phyloP scores from a whole-genome alignment of 2,113 vertebrate species.

The Cynopterus brachyotis region DNA sequence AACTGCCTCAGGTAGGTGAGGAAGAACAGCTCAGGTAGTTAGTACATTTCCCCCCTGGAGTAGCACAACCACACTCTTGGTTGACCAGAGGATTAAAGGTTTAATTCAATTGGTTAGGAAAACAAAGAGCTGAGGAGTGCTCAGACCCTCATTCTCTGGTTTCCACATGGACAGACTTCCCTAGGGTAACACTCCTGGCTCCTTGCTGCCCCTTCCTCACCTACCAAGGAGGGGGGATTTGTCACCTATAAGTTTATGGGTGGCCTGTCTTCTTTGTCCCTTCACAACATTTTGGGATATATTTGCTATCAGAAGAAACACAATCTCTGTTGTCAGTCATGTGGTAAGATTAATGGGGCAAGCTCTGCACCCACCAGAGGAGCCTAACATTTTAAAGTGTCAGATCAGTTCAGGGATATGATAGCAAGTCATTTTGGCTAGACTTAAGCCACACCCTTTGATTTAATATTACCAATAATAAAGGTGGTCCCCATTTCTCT shows the following conservation, averaged over 20 bases:
- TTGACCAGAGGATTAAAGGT: neutral
- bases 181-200: neutral
- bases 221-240: neutral
- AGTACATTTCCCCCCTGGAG: neutral
- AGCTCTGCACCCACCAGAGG: neutral
- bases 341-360: neutral
- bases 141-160: neutral
- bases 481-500: neutral
- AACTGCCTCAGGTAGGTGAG: fast-evolving
- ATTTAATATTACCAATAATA: neutral
- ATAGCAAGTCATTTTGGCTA: neutral
- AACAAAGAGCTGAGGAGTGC: neutral
- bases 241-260: neutral
- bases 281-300: neutral
- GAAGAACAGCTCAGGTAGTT: neutral
- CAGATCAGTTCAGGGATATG: neutral
- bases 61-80: too few relatives aligned
- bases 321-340: neutral
- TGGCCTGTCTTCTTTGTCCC: neutral
- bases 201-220: neutral
- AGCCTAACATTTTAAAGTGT: neutral
- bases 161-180: neutral
- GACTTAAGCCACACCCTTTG: neutral
- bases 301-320: neutral
- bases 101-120: neutral